These are phyloP conservation scores for Halichoerus grypus DNA, from an alignment of 2,113 vertebrate genomes.

Conservation along the genomic window DNA sequence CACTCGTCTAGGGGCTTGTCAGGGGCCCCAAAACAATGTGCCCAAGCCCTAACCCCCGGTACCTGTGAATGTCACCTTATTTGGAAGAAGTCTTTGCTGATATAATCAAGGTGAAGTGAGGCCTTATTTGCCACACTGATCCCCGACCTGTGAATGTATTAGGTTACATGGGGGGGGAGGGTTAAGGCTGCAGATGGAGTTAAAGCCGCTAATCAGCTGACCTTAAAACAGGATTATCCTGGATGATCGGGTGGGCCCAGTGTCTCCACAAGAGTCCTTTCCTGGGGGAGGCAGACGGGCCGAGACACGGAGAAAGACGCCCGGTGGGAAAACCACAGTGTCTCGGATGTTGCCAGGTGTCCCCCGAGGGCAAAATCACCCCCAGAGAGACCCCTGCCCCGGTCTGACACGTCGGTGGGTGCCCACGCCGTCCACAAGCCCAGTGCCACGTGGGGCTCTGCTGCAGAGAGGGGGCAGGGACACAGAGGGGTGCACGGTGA, in stretches of 20 bases:
- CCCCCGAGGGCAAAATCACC: no score
- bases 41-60: background rate
- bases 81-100: background rate
- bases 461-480: background rate
- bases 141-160: background rate
- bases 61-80: background rate
- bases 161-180: background rate
- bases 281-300: background rate
- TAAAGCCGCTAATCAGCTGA: background rate
- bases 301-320: background rate
- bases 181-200: background rate
- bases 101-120: background rate
- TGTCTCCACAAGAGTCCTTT: background rate
- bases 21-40: background rate
- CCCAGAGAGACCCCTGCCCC: background rate
- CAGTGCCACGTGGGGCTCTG: fast-evolving
- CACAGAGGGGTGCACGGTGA: background rate
- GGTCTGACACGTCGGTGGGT: background rate
- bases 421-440: fast-evolving
- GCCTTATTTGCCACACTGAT: background rate
- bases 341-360: background rate
- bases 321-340: background rate
- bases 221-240: background rate
- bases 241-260: background rate
- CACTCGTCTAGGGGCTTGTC: background rate